These are phyloP conservation scores for Caenorhabditis macrosperma DNA, from an alignment of 2,888 invertebrate genomes.

Conservation along the genomic window DNA sequence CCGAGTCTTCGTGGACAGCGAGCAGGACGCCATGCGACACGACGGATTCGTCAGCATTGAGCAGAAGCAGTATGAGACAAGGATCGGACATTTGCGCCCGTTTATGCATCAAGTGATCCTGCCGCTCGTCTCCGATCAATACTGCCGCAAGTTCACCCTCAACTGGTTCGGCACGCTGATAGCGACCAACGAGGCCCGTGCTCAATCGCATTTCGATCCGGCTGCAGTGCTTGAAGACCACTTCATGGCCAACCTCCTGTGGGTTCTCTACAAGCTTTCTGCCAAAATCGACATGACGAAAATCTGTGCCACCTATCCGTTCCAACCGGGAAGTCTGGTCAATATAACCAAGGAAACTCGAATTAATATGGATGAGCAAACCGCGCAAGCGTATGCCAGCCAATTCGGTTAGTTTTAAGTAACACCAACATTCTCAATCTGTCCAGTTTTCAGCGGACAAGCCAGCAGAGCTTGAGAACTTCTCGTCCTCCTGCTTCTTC, in stretches of 20 bases:
- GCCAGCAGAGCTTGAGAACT: conserved; percentile 84
- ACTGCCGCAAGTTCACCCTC: conserved; percentile 88
- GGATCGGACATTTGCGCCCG: neutral
- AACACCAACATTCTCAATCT: neutral
- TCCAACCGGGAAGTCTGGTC: conserved; percentile 85
- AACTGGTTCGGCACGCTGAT: conserved; percentile 88
- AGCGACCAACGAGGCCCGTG: conserved; percentile 80
- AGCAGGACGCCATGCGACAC: conserved; percentile 22
- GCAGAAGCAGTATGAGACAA: conserved; percentile 29
- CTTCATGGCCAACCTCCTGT: conserved; percentile 93
- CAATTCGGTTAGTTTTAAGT: conserved; percentile 45
- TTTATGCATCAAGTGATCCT: conserved; percentile 87
- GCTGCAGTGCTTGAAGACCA: conserved; percentile 87
- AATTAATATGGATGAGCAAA: conserved; percentile 88
- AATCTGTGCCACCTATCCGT: conserved; percentile 91
- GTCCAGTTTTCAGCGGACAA: conserved; percentile 32
- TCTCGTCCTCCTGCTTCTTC: conserved; percentile 97
- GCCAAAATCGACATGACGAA: conserved; percentile 91
- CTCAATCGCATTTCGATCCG: conserved; percentile 84
- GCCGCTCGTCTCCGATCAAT: conserved; percentile 88
- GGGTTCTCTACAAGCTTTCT: conserved; percentile 91
- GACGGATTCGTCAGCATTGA: conserved; percentile 25
- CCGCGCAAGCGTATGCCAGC: conserved; percentile 83
- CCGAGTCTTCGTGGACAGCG: conserved; percentile 7
- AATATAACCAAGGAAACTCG: conserved; percentile 84